Evolutionary conservation across 2,888 invertebrate genomes (phyloP), one percentile per base, ranked within the genome.

Genomic region (Tineola bisselliella): DNA sequence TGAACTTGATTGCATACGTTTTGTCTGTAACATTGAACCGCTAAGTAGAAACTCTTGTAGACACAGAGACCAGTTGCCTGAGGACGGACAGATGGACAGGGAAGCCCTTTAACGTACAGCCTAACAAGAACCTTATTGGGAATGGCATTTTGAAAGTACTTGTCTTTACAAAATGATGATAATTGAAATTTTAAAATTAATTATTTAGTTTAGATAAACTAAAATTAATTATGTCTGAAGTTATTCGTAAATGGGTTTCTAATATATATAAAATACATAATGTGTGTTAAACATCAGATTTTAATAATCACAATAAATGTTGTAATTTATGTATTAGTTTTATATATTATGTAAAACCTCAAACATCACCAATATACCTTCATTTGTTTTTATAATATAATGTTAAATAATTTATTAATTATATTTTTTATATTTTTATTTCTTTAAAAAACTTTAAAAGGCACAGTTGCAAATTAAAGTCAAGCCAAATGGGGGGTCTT

Each of bases 21-120:
- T 54, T 54, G 54, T 54, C 54, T 54, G 18, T 25, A 54, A 82
- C 76, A 79, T 76, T 73, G 81, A 77, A 81, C 73, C 73, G 75
- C 78, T 86, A 84, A 86, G 84, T 86, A 86, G 81, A 82, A 80
- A 83, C 66, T 74, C 73, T 70, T 86, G 82, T 83, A 65, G 25
- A 25, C 68, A 8, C 25, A n/a, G 54, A 5, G 68, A 66, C 67
- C 66, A 69, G 69, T 54, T 69, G 72, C 71, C 69, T 67, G 62
- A 66, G 68, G 69, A 70, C 71, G 72, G 71, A 71, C 72, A 72
- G 75, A 79, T 79, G 74, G 81, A 77, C 76, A 54, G 25, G 19
- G 25, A 54, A 54, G 54, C 54, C 54, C 54, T 54, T 54, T 54
- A 54, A 25, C 25, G 54, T 54, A 54, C 54, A 11, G 12, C 3